These are phyloP conservation scores for Anguilla megastoma DNA, from an alignment of 2,797 vertebrate genomes.

Conservation along the genomic window DNA sequence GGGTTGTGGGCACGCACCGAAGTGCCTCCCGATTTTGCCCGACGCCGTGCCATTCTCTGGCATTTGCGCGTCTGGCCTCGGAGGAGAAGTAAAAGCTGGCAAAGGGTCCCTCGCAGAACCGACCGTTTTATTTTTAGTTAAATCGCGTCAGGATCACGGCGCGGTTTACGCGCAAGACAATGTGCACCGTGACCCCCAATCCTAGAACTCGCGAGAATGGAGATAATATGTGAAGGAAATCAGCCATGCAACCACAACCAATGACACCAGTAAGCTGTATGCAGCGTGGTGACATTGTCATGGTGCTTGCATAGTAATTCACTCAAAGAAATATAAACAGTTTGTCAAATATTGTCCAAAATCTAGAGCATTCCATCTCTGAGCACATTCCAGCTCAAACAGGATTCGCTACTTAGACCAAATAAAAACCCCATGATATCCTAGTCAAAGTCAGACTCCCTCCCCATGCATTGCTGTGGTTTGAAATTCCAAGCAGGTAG, in stretches of 20 bases:
- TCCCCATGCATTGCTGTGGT: not conserved
- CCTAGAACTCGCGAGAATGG: not conserved
- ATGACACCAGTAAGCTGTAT: not conserved
- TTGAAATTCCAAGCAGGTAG: conserved; percentile 18
- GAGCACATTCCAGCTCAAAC: conserved; percentile 21
- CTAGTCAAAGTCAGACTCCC: not conserved
- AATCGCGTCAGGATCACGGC: not conserved
- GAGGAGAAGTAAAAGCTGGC: conserved; percentile 38
- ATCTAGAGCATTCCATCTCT: conserved; percentile 18
- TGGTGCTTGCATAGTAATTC: not conserved
- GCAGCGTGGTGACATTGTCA: not conserved
- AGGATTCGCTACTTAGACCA: not conserved
- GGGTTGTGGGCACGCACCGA: conserved; percentile 50
- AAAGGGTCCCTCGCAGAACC: not conserved
- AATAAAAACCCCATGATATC: not conserved
- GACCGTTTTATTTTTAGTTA: not conserved
- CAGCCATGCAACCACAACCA: not conserved
- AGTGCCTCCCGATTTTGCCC: conserved; percentile 55
- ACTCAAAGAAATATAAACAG: not conserved
- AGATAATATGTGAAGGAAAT: not conserved
- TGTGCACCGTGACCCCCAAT: not conserved
- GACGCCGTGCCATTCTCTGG: conserved; percentile 35
- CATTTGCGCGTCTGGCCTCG: conserved; percentile 43
- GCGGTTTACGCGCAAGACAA: not conserved
- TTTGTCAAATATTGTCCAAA: conserved; percentile 16